Evolutionary conservation across 2,888 invertebrate genomes (phyloP).

Genomic region (Stenodera caucasica): DNA sequence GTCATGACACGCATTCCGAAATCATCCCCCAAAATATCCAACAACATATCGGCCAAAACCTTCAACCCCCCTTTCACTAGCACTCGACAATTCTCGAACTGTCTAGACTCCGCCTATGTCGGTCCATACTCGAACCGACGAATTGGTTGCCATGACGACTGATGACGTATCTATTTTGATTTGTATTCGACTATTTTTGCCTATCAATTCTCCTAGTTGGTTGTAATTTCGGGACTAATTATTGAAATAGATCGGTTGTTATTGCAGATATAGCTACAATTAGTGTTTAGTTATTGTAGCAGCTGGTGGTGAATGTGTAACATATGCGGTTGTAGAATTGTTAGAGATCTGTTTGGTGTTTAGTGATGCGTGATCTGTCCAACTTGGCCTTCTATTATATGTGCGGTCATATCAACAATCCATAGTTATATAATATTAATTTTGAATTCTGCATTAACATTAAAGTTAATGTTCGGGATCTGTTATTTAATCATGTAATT

Average conservation of each 20-base stretch:
- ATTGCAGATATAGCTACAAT: conserved; percentile 31
- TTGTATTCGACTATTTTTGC: too few species aligned
- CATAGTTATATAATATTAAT: conserved; percentile 8
- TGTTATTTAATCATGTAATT: conserved; percentile 6
- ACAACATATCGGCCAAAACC: not conserved
- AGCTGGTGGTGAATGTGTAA: not conserved
- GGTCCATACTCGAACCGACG: too few species aligned
- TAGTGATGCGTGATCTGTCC: not conserved
- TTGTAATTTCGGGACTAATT: conserved; percentile 19
- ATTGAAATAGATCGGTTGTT: conserved; percentile 31
- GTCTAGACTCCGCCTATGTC: conserved; percentile 12
- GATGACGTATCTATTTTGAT: too few species aligned
- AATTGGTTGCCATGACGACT: too few species aligned
- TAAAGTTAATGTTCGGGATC: not conserved
- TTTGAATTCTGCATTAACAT: conserved; percentile 7
- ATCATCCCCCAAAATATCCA: conserved; percentile 1
- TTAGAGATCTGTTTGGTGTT: not conserved
- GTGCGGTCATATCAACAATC: conserved; percentile 1
- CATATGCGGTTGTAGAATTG: not conserved
- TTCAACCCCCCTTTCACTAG: conserved; percentile 7
- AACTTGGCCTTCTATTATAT: not conserved
- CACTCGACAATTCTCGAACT: not conserved
- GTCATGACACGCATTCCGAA: conserved; percentile 32
- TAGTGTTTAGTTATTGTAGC: not conserved
- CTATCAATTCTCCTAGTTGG: too few species aligned